Base-by-base conservation (phyloP, 2,113 vertebrate species). In the Cisticola juncidis region DNA sequence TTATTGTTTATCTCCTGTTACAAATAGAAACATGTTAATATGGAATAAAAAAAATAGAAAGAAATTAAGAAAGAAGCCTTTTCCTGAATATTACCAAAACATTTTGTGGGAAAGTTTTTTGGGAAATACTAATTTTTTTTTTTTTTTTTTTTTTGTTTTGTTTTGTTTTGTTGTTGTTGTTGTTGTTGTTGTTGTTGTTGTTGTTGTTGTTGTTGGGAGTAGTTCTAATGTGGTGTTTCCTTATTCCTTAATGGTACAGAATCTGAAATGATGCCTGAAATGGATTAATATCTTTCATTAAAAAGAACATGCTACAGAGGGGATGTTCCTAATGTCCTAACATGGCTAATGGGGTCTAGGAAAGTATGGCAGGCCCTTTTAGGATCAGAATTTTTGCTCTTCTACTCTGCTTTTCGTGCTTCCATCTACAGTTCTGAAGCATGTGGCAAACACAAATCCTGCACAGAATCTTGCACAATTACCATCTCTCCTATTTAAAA, bases 31-130 rank as follows among this genome's bases (percentile, higher is more conserved):
- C 0, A 70, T 56, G 54, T 15, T 18, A 42, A 23, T 9, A 35
- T 8, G 7, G 23, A 77, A 73, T 76, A 48, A 77, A 85, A 44
- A 1, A 60, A 1, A 3, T 16, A 44, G 31, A 77, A 73, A 64
- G 3, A 65, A 73, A 51, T 36, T 1, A 42, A 87, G 28, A 74
- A 58, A 56, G 4, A 6, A 60, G 64, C 3, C 0, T 28, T 71
- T 44, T 62, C 20, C 47, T 36, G 26, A 50, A 24, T 45, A 42
- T 38, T 42, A 24, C 62, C 15, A 7, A 70, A 69, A 36, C 0
- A 5, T 26, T 54, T 5, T 25, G 9, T 7, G 13, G 5, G n/a
- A 73, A 53, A 28, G 2, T 28, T 76, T 13, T 26, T 0, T 1
- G 9, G 13, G 12, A 81, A 70, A 81, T 38, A 66, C 3, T 53